These are phyloP conservation scores for Nothobranchius kuhntae DNA, from an alignment of 2,113 vertebrate genomes.

Conservation along the genomic window DNA sequence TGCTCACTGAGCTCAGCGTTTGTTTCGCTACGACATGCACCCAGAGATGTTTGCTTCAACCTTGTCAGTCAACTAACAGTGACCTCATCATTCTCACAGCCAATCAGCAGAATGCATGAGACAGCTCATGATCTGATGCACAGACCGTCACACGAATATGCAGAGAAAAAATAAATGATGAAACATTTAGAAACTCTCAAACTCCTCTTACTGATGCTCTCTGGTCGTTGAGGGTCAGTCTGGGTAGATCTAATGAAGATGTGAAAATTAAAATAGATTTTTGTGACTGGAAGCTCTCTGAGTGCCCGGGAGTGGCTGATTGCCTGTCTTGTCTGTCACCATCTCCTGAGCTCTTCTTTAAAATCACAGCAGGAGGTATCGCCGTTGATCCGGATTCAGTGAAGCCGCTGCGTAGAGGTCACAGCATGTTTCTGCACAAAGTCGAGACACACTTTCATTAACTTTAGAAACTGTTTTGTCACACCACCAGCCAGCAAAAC, in stretches of 20 bases:
- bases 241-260: conserved; percentile 61
- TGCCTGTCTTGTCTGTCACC: conserved; percentile 27
- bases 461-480: neutral
- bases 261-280: conserved; percentile 72
- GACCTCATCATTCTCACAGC: conserved; percentile 36
- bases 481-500: too few species aligned
- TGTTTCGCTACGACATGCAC: neutral
- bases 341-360: conserved; percentile 14
- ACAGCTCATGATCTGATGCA: conserved; percentile 18
- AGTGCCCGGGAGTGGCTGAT: conserved; percentile 19
- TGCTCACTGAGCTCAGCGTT: conserved; percentile 60
- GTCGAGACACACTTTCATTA: neutral
- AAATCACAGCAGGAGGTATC: conserved; percentile 16
- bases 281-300: conserved; percentile 60
- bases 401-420: conserved; percentile 14
- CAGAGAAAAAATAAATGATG: conserved; percentile 8
- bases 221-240: conserved; percentile 1
- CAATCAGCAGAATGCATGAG: conserved; percentile 30
- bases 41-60: conserved; percentile 31
- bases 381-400: conserved; percentile 6
- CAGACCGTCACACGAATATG: conserved; percentile 5
- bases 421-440: neutral
- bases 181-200: neutral
- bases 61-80: conserved; percentile 45
- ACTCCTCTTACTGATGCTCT: neutral